Evolutionary conservation across 2,797 vertebrate genomes (phyloP), one percentile per base, ranked within the genome.

Genomic region (Avahi laniger): DNA sequence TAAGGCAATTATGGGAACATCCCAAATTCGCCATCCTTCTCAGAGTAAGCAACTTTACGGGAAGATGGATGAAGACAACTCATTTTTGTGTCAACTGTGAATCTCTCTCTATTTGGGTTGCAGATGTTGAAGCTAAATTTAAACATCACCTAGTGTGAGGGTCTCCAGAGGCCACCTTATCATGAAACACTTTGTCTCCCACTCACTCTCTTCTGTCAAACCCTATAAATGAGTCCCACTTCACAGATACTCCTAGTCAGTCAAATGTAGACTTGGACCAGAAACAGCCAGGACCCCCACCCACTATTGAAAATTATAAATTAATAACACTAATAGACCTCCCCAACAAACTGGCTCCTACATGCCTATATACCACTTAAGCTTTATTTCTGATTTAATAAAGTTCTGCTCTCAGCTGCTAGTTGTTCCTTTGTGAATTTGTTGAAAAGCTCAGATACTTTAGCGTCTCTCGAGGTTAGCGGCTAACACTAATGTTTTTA

Each of bases 41-140:
- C 79, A 63, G 81, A 91, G 41, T 59, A 86, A 97, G 95, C 90
- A 94, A 80, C 59, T 93, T 92, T 83, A 86, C 67, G 91, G 94
- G 84, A 97, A 95, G 91, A 94, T 46, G 78, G 82, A 92, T 93
- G 95, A 94, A 85, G 90, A 96, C 89, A 94, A 70, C 87, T 91
- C 96, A 96, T 92, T 85, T 94, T 89, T 91, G 72, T 85, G 95
- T 94, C 93, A 94, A 72, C 95, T 94, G 67, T 84, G 94, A 89
- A 88, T 90, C 96, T 97, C 82, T 85, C 67, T 91, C 78, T 92
- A 89, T 95, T 95, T 97, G 63, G 91, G 73, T 72, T 97, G 79
- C 1, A 72, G 85, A 88, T 57, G 57, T 82, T 81, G 81, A 97
- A 96, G 57, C 93, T 93, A 95, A 93, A 96, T 97, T 94, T 97